Conservation (phyloP, 1,140 invertebrate species). For the Coenobita brevimanus region DNA sequence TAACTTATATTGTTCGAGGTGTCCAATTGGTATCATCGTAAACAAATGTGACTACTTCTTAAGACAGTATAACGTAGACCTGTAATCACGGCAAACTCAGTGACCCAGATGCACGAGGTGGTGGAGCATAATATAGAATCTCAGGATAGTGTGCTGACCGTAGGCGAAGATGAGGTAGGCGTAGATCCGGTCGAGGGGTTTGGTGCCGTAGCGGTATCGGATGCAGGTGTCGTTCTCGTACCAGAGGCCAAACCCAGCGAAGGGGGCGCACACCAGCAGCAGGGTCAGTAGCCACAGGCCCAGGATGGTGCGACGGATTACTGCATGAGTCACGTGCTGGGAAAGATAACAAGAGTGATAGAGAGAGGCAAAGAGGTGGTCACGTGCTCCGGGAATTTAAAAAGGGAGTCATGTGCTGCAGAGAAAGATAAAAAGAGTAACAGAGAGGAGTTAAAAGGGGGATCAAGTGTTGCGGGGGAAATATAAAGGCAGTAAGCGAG, state of each 20-base stretch:
- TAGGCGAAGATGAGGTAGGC: constrained; percentile 85
- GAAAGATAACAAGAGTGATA: constrained; percentile 70
- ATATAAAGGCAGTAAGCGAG: too few species aligned
- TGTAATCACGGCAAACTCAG: too few species aligned
- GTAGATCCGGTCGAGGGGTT: constrained; percentile 81
- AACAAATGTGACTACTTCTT: too few species aligned
- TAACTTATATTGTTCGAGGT: too few species aligned
- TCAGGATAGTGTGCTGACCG: constrained; percentile 76
- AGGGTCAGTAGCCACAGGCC: constrained; percentile 81
- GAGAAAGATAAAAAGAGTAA: too few species aligned
- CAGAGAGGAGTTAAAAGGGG: not conserved
- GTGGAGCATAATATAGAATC: not conserved
- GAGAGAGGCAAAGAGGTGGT: too few species aligned
- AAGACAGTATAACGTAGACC: too few species aligned
- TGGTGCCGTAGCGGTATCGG: constrained; percentile 82
- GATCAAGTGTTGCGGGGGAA: too few species aligned
- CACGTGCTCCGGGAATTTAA: too few species aligned
- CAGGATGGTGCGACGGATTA: constrained; percentile 82
- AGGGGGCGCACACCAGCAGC: constrained; percentile 82
- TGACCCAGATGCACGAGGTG: too few species aligned
- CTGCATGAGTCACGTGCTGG: constrained; percentile 86
- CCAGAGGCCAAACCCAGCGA: constrained; percentile 86
- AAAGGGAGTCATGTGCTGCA: too few species aligned
- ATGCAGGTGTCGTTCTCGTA: constrained; percentile 78
- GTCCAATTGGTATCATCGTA: too few species aligned